Base-by-base conservation (phyloP, 2,113 vertebrate species). In the Colinus virginianus region DNA sequence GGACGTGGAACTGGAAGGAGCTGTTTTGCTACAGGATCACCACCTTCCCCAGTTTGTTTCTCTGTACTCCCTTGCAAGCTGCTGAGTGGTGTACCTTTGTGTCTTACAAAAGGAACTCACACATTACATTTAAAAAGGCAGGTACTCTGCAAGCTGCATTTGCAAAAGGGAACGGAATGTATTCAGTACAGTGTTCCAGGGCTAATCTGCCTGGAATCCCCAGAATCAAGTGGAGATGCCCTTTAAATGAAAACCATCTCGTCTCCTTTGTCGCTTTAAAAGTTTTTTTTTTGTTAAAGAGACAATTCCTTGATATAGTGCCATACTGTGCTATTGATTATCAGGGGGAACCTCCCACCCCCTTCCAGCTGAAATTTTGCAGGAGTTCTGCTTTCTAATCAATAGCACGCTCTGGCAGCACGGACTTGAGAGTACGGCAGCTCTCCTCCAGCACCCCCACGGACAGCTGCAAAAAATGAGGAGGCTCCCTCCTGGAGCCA, bases 401-500 rank as follows among this genome's bases (percentile, higher is more conserved):
- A 95, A 89, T 74, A 92, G 89, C 94, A 93, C 89, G 81, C 22
- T 92, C 84, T 7, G 2, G 21, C 74, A 61, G 75, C 76, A 90
- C 15, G 71, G 94, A 90, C 89, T 89, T 70, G 81, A 83, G 78
- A 89, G 70, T 13, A 84, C 68, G 18, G 84, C 94, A 90, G 89
- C 91, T 90, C 69, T 95, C 79, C 66, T 89, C 61, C 87, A 88
- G 91, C 53, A 13, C 79, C 93, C 90, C 85, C 77, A 90, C 92
- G 82, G 96, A 95, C 93, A 96, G 94, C 94, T 96, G 94, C 94
- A 95, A 94, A 94, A 96, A 96, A 96, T 91, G 90, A 94, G 91
- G 55, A 83, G 51, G 40, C 90, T 83, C 58, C 95, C 96, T 95
- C 96, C 94, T 0, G 14, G 94, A 96, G 94, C 94, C 91, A 94